Base-by-base conservation (phyloP, 2,797 vertebrate genomes). In the Ceyx erithaca region DNA sequence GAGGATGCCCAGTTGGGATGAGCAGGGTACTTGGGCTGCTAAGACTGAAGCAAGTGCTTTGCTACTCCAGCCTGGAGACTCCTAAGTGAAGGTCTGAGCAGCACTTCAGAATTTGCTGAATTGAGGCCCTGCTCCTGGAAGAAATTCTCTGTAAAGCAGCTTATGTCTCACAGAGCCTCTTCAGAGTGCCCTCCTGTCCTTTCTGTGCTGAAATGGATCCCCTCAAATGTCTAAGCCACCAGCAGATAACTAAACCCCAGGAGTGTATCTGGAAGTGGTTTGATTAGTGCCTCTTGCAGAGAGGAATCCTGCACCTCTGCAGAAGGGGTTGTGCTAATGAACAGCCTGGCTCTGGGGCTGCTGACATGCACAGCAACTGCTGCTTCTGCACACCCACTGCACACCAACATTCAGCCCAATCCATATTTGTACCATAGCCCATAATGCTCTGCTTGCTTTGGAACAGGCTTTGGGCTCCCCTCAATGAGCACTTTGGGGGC, bases 381-480 rank as follows among this genome's bases (percentile, higher is more conserved):
- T 77, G 80, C 14, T 80, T 79, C 77, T 67, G 18, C 25, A 16
- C 0, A 1, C 49, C 52, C 35, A 33, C 48, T 35, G 52, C 85
- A 49, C 59, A 81, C 64, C 87, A 73, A 41, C 41, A 21, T 81
- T 82, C 61, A 79, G 26, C 57, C 90, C 91, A 90, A 55, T 87
- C 85, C 33, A 33, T 21, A 79, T 81, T 92, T 92, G 63, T 49
- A 66, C 75, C 88, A 22, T 26, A 85, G 91, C 25, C 90, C 72
- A 62, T 58, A 71, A 89, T 54, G 54, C 46, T 41, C 70, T 91
- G 54, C 89, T 93, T 91, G 77, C 69, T 88, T 77, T 71, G 59
- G 63, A 80, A 69, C 40, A 77, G 80, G 28, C 85, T 91, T 91
- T 95, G 85, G 87, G 87, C 80, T 87, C 40, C 91, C 80, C 69